Percentiles rank a stretch among this genome's conserved stretches.
phyloP scores from a whole-genome alignment of 2,888 invertebrate genomes.

The Hyposoter dolosus region DNA sequence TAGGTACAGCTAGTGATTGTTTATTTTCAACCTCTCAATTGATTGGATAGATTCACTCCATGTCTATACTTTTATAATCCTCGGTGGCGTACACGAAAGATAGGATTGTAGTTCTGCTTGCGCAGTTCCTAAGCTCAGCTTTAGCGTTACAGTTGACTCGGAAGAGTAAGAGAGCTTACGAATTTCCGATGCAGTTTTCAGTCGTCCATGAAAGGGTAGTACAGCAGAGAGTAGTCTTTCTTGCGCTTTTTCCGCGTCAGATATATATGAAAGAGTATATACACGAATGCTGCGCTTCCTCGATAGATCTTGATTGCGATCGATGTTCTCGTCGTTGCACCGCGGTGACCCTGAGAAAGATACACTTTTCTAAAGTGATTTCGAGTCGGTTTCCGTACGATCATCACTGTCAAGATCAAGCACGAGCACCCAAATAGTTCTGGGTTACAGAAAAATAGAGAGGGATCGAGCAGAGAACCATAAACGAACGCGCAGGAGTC shows the following conservation, averaged over 20 bases:
- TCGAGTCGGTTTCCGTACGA: conserved; percentile 66
- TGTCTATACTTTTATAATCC: not conserved
- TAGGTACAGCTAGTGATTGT: too few relatives aligned
- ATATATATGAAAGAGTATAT: not conserved
- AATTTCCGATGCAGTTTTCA: conserved; percentile 65
- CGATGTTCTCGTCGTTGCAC: conserved; percentile 41
- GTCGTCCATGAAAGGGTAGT: conserved; percentile 58
- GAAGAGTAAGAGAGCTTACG: conserved; percentile 48
- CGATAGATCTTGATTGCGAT: conserved; percentile 59
- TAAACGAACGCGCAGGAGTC: conserved; percentile 56
- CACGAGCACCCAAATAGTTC: conserved; percentile 52
- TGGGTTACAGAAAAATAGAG: not conserved
- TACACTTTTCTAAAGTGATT: conserved; percentile 64
- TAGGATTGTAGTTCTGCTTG: conserved; percentile 27
- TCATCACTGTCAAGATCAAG: conserved; percentile 67
- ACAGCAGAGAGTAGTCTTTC: conserved; percentile 26
- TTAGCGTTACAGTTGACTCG: conserved; percentile 24
- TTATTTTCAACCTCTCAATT: not conserved
- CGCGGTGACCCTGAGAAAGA: conserved; percentile 32
- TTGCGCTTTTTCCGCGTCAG: not conserved
- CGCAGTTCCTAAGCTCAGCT: conserved; percentile 48
- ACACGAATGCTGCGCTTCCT: conserved; percentile 18
- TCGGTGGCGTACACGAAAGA: not conserved
- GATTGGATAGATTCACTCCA: not conserved
- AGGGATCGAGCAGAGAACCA: conserved; percentile 28